A percentile compares a stretch with the other conserved stretches of the same genome.
Evolutionary conservation across 2,888 invertebrate genomes (phyloP).

Genomic region (Diaprepes abbreviatus): DNA sequence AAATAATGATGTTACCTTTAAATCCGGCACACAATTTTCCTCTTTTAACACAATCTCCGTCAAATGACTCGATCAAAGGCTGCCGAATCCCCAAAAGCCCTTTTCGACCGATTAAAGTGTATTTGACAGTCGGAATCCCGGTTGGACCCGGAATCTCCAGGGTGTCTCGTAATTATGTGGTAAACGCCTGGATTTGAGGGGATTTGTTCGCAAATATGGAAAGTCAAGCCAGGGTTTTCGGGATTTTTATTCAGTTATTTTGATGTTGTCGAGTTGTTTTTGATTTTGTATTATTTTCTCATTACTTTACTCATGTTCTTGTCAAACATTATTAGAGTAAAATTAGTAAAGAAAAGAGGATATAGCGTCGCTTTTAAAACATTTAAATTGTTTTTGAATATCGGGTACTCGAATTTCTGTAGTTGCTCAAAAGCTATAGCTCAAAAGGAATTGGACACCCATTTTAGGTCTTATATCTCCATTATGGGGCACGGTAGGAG

Average conservation of each 20-base stretch:
- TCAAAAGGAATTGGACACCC: too few relatives aligned
- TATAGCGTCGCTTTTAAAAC: too few relatives aligned
- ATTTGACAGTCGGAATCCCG: constrained; percentile 41
- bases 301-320: too few relatives aligned
- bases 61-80: constrained; percentile 45
- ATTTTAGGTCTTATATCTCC: too few relatives aligned
- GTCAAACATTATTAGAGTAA: too few relatives aligned
- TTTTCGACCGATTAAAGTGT: constrained; percentile 43
- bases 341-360: too few relatives aligned
- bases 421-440: too few relatives aligned
- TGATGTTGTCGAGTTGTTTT: too few relatives aligned
- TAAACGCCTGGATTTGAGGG: constrained; percentile 59
- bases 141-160: constrained; percentile 48
- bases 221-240: constrained; percentile 20
- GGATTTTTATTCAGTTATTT: neutral
- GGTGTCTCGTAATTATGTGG: constrained; percentile 63
- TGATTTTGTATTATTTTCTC: too few relatives aligned
- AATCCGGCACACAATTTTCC: constrained; percentile 33
- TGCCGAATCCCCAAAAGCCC: constrained; percentile 38
- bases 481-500: too few relatives aligned
- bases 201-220: constrained; percentile 41
- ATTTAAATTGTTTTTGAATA: too few relatives aligned
- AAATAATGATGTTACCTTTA: constrained; percentile 11
- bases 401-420: too few relatives aligned
- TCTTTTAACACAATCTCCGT: constrained; percentile 21